Conservation (phyloP, 1,140 invertebrate genomes). For the Yoshiicerus persimilis region DNA sequence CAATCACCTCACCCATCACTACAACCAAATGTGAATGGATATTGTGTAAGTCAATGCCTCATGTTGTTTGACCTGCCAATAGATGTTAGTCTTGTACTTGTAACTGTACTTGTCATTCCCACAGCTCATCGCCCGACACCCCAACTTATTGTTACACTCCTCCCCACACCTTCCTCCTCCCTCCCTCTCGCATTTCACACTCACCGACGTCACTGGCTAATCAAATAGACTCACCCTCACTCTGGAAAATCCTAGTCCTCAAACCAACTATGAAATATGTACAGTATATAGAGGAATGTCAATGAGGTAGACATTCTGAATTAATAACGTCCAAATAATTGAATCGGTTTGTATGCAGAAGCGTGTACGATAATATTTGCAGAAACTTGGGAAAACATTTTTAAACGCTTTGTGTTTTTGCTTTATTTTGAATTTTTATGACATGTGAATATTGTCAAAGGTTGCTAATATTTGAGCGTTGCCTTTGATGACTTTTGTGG, state of each 20-base stretch:
- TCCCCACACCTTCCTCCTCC: neutral
- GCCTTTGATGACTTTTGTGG: neutral
- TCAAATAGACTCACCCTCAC: neutral
- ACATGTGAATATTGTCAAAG: neutral
- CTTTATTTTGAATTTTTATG: neutral
- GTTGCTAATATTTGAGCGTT: neutral
- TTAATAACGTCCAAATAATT: neutral
- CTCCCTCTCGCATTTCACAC: neutral
- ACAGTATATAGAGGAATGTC: neutral
- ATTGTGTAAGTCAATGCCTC: slow-evolving; percentile 12
- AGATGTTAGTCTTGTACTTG: neutral
- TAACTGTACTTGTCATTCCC: neutral
- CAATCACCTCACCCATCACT: neutral
- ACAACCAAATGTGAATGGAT: slow-evolving; percentile 10
- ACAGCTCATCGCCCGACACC: neutral
- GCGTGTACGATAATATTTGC: neutral
- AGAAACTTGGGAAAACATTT: slow-evolving; percentile 7
- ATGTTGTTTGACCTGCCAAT: slow-evolving; percentile 7
- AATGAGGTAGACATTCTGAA: neutral
- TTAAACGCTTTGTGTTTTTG: neutral
- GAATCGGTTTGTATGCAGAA: neutral
- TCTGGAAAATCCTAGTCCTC: no score
- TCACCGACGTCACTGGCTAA: neutral
- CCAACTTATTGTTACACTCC: neutral
- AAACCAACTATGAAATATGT: no score